phyloP scores from a whole-genome alignment of 1,140 invertebrate genomes.

The Microplitis demolitor region DNA sequence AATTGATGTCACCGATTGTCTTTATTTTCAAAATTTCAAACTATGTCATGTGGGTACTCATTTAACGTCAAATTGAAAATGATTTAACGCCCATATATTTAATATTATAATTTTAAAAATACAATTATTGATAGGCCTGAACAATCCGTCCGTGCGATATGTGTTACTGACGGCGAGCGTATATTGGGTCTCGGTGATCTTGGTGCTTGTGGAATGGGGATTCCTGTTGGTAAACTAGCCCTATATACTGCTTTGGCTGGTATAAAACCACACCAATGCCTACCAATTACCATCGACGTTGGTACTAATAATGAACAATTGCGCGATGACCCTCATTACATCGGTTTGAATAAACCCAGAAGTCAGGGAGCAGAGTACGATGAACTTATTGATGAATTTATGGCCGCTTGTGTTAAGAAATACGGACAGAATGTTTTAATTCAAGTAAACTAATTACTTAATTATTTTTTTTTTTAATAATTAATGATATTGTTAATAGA shows the following conservation, averaged over 20 bases:
- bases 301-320: constrained; percentile 91
- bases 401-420: constrained; percentile 90
- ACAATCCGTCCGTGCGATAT: constrained; percentile 88
- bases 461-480: not conserved
- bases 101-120: not conserved
- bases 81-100: no score
- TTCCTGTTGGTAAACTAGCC: constrained; percentile 92
- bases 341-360: constrained; percentile 87
- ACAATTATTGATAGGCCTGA: constrained; percentile 76
- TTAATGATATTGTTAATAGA: not conserved
- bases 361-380: constrained; percentile 89
- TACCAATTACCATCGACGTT: constrained; percentile 91
- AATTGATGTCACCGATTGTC: no score
- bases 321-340: constrained; percentile 93
- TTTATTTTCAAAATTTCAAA: no score
- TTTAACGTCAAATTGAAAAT: no score
- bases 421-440: constrained; percentile 89
- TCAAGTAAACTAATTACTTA: constrained; percentile 62
- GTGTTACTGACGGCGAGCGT: constrained; percentile 93
- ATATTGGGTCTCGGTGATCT: constrained; percentile 94
- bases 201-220: constrained; percentile 95
- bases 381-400: constrained; percentile 96
- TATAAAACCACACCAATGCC: constrained; percentile 90
- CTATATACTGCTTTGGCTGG: constrained; percentile 92
- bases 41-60: no score